These are phyloP conservation scores for Carettochelys insculpta DNA, from an alignment of 2,113 vertebrate genomes.

Conservation along the genomic window DNA sequence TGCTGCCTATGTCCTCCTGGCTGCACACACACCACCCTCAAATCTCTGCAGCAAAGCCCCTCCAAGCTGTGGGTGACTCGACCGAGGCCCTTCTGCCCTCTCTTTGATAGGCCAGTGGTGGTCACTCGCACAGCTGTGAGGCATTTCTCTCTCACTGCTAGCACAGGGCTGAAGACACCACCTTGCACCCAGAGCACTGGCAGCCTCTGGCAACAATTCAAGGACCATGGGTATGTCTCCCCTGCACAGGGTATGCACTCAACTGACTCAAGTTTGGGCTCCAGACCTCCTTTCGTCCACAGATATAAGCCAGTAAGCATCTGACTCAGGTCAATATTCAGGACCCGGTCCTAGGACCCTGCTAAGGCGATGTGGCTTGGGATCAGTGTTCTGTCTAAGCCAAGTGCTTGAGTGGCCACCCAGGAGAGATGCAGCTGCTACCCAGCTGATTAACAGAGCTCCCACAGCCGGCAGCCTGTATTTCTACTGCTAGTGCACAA, in stretches of 20 bases:
- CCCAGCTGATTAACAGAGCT: too few species aligned
- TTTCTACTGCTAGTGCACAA: too few species aligned
- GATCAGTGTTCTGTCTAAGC: too few species aligned
- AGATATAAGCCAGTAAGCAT: neutral
- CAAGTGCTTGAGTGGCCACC: too few species aligned
- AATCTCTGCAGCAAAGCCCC: rapidly evolving
- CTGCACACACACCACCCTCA: rapidly evolving
- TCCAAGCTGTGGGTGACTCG: rapidly evolving
- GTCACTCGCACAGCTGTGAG: neutral
- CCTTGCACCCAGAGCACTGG: neutral
- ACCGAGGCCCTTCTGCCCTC: neutral
- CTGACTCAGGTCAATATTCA: neutral
- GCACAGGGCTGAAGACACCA: neutral
- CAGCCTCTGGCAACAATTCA: neutral
- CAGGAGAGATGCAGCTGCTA: too few species aligned
- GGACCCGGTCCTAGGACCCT: neutral
- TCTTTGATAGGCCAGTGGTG: neutral
- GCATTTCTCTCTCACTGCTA: neutral
- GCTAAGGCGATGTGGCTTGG: neutral
- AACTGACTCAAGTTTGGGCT: neutral
- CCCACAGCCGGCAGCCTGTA: too few species aligned
- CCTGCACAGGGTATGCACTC: neutral
- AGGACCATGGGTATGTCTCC: neutral
- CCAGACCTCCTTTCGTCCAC: neutral
- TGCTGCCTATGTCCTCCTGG: rapidly evolving